A percentile compares a stretch with the other conserved stretches of the same genome.
Evolutionary conservation across 2,113 vertebrate species (phyloP).

Genomic region (Python bivittatus): DNA sequence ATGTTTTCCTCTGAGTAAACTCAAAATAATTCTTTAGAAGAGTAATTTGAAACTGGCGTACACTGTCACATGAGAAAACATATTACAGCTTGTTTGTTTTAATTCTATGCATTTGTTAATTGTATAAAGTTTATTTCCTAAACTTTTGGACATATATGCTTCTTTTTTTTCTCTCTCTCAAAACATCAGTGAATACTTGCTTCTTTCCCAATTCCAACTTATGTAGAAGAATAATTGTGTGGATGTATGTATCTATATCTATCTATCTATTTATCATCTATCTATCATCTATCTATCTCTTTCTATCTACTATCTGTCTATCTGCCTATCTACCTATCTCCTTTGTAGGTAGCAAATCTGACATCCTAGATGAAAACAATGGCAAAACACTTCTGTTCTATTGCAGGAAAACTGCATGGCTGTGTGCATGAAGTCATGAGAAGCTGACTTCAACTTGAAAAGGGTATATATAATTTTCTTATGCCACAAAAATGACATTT

Average conservation of each 20-base stretch:
- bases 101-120: background rate
- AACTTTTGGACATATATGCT: background rate
- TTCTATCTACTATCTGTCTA: no score
- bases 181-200: background rate
- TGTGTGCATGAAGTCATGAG: no score
- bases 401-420: no score
- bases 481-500: background rate
- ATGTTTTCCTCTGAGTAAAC: background rate
- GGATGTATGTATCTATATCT: no score
- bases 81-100: background rate
- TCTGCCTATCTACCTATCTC: no score
- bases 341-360: no score
- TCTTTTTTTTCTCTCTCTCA: background rate
- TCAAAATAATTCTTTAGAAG: background rate
- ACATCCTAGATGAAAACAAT: no score
- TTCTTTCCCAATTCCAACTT: background rate
- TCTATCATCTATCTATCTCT: no score
- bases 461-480: background rate
- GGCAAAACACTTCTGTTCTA: no score
- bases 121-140: background rate
- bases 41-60: background rate
- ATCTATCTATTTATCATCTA: no score
- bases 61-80: background rate
- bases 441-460: no score
- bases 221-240: background rate